A percentile compares a stretch with the other conserved stretches of the same genome.
Evolutionary conservation across 2,888 invertebrate species (phyloP).

Genomic region (Philaethria dido): DNA sequence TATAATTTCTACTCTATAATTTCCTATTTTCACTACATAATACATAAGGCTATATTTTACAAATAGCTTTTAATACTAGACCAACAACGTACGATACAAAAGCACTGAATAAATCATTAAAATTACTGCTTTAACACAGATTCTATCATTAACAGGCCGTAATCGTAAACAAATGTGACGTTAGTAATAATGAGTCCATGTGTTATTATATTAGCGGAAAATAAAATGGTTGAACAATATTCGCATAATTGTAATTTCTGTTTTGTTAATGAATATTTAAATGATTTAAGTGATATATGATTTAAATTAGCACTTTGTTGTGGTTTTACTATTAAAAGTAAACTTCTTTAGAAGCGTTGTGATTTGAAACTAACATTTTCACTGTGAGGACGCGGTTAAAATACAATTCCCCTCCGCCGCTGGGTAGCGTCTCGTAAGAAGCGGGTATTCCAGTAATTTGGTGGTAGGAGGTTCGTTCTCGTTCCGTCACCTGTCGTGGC

Average conservation of each 20-base stretch:
- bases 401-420: too few relatives aligned
- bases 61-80: neutral
- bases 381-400: too few relatives aligned
- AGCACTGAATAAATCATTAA: constrained; percentile 30
- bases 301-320: neutral
- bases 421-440: too few relatives aligned
- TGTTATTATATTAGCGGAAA: constrained; percentile 14
- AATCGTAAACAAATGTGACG: constrained; percentile 29
- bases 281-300: neutral
- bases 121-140: constrained; percentile 24
- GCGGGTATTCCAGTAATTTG: too few relatives aligned
- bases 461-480: too few relatives aligned
- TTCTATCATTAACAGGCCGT: constrained; percentile 29
- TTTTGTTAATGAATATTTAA: constrained; percentile 16
- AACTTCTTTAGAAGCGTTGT: too few relatives aligned
- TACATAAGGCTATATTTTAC: neutral
- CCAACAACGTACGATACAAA: neutral
- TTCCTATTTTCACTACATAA: neutral
- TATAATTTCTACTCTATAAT: too few relatives aligned
- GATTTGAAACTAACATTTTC: too few relatives aligned
- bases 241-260: constrained; percentile 10
- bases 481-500: too few relatives aligned
- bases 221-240: constrained; percentile 20
- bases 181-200: constrained; percentile 16
- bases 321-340: too few relatives aligned